These are phyloP conservation scores for Nyctibius bracteatus DNA, from an alignment of 2,113 vertebrate genomes.

Conservation along the genomic window DNA sequence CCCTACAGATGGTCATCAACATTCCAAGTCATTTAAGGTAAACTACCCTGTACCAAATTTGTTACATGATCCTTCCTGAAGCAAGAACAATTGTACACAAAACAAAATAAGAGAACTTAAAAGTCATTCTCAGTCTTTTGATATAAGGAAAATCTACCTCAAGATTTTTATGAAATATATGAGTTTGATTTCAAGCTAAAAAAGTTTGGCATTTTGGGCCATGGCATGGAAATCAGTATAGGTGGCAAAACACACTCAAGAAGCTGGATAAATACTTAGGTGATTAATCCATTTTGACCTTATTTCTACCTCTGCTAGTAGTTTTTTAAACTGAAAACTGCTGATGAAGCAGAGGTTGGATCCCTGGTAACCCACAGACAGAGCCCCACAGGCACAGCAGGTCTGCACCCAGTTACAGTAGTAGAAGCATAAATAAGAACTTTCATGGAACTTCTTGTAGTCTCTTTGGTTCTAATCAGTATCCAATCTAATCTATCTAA, in stretches of 20 bases:
- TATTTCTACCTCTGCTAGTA: not conserved
- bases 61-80: not conserved
- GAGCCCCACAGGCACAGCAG: not conserved
- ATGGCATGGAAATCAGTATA: not conserved
- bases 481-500: constrained; percentile 13
- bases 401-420: not conserved
- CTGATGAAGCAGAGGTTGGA: not conserved
- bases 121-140: not conserved
- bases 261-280: not conserved
- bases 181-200: not conserved
- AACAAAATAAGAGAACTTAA: not conserved
- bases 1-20: not conserved
- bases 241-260: not conserved
- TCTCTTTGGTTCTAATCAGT: not conserved
- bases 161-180: not conserved
- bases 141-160: not conserved
- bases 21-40: not conserved
- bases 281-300: not conserved
- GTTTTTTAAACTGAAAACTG: not conserved
- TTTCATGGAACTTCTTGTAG: not conserved
- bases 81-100: not conserved
- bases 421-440: not conserved
- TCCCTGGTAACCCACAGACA: not conserved
- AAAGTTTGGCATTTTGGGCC: not conserved
- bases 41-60: rapidly evolving